phyloP scores from a whole-genome alignment of 1,140 invertebrate genomes.

The Ceratina calcarata region DNA sequence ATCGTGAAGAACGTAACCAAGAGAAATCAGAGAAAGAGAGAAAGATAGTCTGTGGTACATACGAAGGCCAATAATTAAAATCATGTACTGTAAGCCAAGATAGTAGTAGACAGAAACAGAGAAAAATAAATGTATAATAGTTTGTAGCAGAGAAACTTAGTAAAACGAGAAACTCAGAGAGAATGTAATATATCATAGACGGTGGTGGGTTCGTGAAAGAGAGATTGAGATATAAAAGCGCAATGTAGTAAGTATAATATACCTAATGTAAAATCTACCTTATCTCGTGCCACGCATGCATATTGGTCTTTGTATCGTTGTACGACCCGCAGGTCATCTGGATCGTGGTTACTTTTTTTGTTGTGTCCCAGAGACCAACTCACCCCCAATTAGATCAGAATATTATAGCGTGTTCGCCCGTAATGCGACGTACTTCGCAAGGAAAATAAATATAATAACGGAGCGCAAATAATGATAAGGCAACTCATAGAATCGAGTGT shows the following conservation, averaged over 20 bases:
- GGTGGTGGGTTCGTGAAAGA: constrained; percentile 28
- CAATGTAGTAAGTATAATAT: constrained; percentile 59
- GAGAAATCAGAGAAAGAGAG: constrained; percentile 43
- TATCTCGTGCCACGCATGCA: constrained; percentile 76
- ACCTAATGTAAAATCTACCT: constrained; percentile 70
- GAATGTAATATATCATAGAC: constrained; percentile 23
- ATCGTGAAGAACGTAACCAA: constrained; percentile 42
- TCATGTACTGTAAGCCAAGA: constrained; percentile 44
- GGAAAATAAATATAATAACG: not conserved
- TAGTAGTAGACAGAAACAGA: constrained; percentile 51
- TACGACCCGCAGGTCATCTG: constrained; percentile 44
- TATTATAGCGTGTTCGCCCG: constrained; percentile 35
- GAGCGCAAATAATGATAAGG: not conserved
- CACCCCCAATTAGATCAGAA: constrained; percentile 35
- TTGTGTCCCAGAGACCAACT: constrained; percentile 55
- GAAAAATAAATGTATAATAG: constrained; percentile 46
- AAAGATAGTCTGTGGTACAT: constrained; percentile 22
- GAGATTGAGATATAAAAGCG: constrained; percentile 52
- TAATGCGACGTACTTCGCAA: constrained; percentile 18
- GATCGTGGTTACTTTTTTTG: not conserved
- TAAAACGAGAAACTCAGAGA: constrained; percentile 43
- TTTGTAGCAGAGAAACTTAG: constrained; percentile 46
- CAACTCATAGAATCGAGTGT: not conserved
- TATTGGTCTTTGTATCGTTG: constrained; percentile 66
- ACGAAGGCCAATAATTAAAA: constrained; percentile 42